Evolutionary conservation across 2,113 vertebrate species (phyloP).

Genomic region (Struthidea cinerea): DNA sequence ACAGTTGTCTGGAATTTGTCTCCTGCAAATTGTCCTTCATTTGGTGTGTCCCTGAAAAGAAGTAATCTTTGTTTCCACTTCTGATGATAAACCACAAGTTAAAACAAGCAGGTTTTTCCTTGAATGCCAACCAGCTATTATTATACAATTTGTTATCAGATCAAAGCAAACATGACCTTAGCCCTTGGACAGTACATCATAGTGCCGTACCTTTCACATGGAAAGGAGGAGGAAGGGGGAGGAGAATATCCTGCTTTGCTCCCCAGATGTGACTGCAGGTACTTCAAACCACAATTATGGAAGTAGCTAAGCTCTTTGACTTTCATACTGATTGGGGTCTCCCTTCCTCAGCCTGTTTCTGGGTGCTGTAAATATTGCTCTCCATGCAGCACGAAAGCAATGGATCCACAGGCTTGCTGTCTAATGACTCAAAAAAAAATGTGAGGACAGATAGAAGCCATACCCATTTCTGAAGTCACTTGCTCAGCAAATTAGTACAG

Average conservation of each 20-base stretch:
- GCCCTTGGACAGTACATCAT: neutral
- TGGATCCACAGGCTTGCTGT: neutral
- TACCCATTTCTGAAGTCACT: neutral
- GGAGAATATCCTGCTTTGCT: neutral
- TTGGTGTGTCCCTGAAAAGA: neutral
- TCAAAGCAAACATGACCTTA: slow-evolving; percentile 47
- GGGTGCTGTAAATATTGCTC: neutral
- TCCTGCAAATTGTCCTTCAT: neutral
- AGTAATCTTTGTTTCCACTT: neutral
- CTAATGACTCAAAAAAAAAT: slow-evolving; percentile 18
- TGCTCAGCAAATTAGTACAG: slow-evolving; percentile 3
- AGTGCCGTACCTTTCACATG: neutral
- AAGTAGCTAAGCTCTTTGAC: neutral
- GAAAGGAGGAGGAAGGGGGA: neutral
- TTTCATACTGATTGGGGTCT: neutral
- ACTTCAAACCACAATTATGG: neutral
- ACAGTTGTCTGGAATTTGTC: neutral
- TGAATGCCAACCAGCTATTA: neutral
- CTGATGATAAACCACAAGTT: neutral
- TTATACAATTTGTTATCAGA: slow-evolving; percentile 27
- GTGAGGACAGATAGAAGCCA: neutral
- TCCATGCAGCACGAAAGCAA: neutral
- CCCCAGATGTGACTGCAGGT: slow-evolving; percentile 9
- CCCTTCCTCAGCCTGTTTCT: neutral
- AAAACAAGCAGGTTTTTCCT: neutral